Base-by-base conservation (phyloP, 2,888 invertebrate genomes). In the Hecatera dysodea region DNA sequence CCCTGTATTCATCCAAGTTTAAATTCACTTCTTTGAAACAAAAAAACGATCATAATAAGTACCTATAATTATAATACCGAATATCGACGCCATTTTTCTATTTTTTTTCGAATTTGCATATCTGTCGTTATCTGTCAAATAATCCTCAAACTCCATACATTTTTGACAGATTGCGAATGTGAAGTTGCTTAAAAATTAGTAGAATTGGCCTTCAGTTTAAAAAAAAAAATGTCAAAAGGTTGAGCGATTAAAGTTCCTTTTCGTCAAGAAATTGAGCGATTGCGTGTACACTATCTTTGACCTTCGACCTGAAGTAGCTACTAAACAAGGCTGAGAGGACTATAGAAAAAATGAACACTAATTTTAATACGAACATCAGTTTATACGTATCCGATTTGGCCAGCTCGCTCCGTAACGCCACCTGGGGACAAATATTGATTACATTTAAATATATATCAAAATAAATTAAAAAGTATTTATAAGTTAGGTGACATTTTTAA, bases 291-390 rank as follows among this genome's bases (percentile, higher is more conserved):
- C 39, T 44, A 42, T 71, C 53, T 3, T 36, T 59, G n/a, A 57
- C 44, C 39, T 53, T 24, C 1, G 64, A 42, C 1, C 24, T 1
- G 27, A 52, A 19, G n/a, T 27, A 62, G 61, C 24, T 73, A 56
- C 8, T 69, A 24, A 36, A 67, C 8, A 62, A 27, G 15, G 65
- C 27, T 59, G 65, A 33, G n/a, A 79, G 53, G 12, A 36, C 60
- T 60, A 79, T 33, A 24, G 50, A 59, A 65, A 15, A 66, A 46
- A 79, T 66, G 55, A 73, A 55, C 72, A 85, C 56, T 7, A 33
- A 66, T 39, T 39, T 39, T 15, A 86, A 79, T 89, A 90, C 90
- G 86, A 87, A 90, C 90, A 88, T 85, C 81, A 85, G 44, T 82
- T 74, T 78, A 83, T 77, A 83, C 68, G 73, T 78, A 62, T 84